phyloP scores from a whole-genome alignment of 2,888 invertebrate species.

The Xestia ashworthii region DNA sequence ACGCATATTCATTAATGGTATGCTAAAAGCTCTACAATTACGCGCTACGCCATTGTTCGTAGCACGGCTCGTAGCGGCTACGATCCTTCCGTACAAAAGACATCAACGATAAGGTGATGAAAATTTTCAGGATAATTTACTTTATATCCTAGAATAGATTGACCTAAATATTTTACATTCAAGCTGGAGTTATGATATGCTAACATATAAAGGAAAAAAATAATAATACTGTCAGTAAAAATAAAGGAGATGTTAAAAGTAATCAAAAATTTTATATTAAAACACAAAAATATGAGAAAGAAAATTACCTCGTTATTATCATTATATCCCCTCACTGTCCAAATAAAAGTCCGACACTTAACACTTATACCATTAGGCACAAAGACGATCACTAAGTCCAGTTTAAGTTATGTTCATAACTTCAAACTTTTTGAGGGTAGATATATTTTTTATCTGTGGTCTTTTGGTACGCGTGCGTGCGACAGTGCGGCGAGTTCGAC shows the following conservation, averaged over 20 bases:
- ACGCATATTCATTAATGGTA: slow-evolving; percentile 27
- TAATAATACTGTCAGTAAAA: neutral
- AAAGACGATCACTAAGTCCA: slow-evolving; percentile 76
- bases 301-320: slow-evolving; percentile 80
- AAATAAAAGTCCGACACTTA: slow-evolving; percentile 74
- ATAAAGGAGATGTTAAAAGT: neutral
- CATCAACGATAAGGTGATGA: slow-evolving; percentile 66
- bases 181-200: neutral
- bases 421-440: slow-evolving; percentile 57
- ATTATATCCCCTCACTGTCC: slow-evolving; percentile 75
- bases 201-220: neutral
- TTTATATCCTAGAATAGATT: neutral
- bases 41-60: slow-evolving; percentile 69
- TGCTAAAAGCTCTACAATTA: slow-evolving; percentile 45
- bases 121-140: slow-evolving; percentile 2
- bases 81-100: slow-evolving; percentile 70
- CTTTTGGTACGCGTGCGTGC: slow-evolving; percentile 76
- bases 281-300: neutral
- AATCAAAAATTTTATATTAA: neutral
- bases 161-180: neutral
- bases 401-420: slow-evolving; percentile 69
- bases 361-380: slow-evolving; percentile 81
- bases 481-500: slow-evolving; percentile 77
- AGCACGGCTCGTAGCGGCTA: slow-evolving; percentile 73
- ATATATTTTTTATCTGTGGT: slow-evolving; percentile 23